Percentiles rank a stretch among this genome's conserved stretches.
These are phyloP conservation scores for Caranx ignobilis DNA, from an alignment of 2,113 vertebrate species.

Conservation along the genomic window DNA sequence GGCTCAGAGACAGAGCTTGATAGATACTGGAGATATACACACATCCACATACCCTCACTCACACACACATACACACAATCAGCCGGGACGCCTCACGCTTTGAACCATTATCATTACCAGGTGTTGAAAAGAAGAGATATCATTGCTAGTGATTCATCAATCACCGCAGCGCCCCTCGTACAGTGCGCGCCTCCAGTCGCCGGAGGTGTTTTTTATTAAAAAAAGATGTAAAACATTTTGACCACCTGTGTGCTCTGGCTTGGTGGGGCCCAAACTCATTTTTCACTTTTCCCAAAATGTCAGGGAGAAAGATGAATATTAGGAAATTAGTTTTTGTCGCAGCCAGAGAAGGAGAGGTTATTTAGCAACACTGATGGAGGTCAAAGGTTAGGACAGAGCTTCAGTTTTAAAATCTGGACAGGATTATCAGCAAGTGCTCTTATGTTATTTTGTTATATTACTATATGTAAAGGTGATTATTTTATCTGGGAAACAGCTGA, in stretches of 20 bases:
- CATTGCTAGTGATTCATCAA: conserved; percentile 56
- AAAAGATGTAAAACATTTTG: conserved; percentile 50
- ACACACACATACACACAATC: conserved; percentile 25
- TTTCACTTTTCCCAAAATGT: conserved; percentile 36
- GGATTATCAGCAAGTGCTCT: neutral
- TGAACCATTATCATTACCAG: conserved; percentile 65
- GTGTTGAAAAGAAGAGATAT: conserved; percentile 63
- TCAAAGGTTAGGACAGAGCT: neutral
- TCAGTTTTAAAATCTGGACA: too few relatives aligned
- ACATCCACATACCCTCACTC: conserved; percentile 11
- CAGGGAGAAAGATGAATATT: conserved; percentile 25
- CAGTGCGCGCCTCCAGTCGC: conserved; percentile 21
- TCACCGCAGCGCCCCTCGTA: conserved; percentile 47
- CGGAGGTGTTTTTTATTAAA: conserved; percentile 5
- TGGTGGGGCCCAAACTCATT: neutral
- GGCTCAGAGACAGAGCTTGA: conserved; percentile 32
- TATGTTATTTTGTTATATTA: neutral
- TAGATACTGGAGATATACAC: conserved; percentile 19
- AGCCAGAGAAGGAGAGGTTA: neutral
- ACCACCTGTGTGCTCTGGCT: conserved; percentile 56
- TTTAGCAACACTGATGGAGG: neutral
- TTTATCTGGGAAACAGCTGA: neutral
- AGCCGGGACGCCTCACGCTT: conserved; percentile 6
- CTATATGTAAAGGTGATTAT: neutral
- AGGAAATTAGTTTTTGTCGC: neutral